Evolutionary conservation across 2,113 vertebrate species (phyloP).

Genomic region (Hiodon tergisus): DNA sequence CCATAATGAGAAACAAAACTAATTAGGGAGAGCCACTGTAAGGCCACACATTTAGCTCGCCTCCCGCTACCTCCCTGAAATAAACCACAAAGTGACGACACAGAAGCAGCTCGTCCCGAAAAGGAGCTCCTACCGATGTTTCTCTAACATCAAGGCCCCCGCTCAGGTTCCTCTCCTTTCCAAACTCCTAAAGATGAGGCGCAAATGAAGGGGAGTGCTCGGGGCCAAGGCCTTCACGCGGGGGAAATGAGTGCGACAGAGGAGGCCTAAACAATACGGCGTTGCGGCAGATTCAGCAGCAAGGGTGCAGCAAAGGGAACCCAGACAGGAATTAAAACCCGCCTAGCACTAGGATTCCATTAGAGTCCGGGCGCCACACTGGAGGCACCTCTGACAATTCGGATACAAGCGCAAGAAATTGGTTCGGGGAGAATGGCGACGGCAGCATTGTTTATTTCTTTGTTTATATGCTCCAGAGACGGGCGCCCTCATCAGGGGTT

Average conservation of each 20-base stretch:
- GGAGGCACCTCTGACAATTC: conserved; percentile 70
- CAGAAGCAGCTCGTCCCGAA: too few species aligned
- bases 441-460: conserved; percentile 52
- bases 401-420: conserved; percentile 63
- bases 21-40: conserved; percentile 31
- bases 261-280: conserved; percentile 69
- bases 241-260: conserved; percentile 60
- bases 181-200: conserved; percentile 26
- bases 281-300: conserved; percentile 62
- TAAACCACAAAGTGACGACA: too few species aligned
- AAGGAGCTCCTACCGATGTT: too few species aligned
- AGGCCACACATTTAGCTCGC: conserved; percentile 2
- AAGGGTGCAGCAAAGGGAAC: conserved; percentile 66
- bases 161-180: conserved; percentile 21
- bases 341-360: conserved; percentile 65
- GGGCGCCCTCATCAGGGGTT: conserved; percentile 62
- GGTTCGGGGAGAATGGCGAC: conserved; percentile 53
- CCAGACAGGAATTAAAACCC: conserved; percentile 71
- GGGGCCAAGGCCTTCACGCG: conserved; percentile 12
- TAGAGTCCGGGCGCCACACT: conserved; percentile 55
- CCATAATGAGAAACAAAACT: conserved; percentile 22
- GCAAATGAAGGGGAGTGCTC: conserved; percentile 32
- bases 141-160: conserved; percentile 3
- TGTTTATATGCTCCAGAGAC: conserved; percentile 55
- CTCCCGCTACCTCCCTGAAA: conserved; percentile 15